Base-by-base conservation (phyloP, 2,888 invertebrate species). In the Drosophila siamana region DNA sequence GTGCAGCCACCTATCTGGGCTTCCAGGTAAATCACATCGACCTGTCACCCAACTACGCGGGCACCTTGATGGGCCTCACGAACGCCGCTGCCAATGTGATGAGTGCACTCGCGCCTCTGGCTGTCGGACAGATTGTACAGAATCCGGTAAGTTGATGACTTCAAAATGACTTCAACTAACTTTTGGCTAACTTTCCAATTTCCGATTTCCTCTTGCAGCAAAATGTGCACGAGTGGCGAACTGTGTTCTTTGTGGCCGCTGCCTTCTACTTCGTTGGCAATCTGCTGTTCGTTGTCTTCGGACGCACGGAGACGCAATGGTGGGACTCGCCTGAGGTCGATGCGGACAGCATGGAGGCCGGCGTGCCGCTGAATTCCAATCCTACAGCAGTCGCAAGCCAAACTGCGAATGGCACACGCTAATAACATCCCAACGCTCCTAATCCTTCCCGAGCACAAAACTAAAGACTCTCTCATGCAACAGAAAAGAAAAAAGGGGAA, bases 1-100 rank as follows among this genome's bases (percentile, higher is more conserved):
- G 97, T 83, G 95, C 96, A 0, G 95, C 95, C 0, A 94, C 95
- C 51, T 96, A 95, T 77, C 94, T 95, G 48, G 97, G 97, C 6
- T 96, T 95, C 89, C 94, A 96, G 95, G 93, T 94, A 95, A 97
- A 97, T 73, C 97, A 97, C 87, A 96, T 97, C 79, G 97, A 97
- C 92, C 93, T 97, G 54, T 95, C 97, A 4, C 97, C 97, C 0
- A 96, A 96, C 90, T 96, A 95, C 90, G 96, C 97, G 4, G 97
- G 97, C 38, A 95, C 95, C 0, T 92, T 97, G 83, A 97, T 97
- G 96, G 97, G 97, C 2, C 94, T 97, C 74, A 96, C 96, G 0
- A 97, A 97, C 90, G 95, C 95, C 3, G 92, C 94, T 0, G 95
- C 96, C 0, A 96, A 96, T 88, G 93, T 96, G n/a, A 95, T 96